Evolutionary conservation across 2,797 vertebrate species (phyloP).

Genomic region (Melopsittacus undulatus): DNA sequence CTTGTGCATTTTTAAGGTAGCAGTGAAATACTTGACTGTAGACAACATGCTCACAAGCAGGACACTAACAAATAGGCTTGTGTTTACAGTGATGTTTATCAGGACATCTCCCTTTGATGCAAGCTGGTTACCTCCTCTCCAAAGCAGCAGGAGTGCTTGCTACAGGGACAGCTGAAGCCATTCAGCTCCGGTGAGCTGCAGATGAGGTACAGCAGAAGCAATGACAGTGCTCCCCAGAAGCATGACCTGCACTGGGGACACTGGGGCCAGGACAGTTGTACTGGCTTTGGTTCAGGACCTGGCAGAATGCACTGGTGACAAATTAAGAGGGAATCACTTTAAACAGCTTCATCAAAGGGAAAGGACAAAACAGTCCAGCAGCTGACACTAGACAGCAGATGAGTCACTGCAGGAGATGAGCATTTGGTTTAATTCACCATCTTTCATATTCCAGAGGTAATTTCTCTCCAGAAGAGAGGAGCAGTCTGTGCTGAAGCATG

Average conservation of each 20-base stretch:
- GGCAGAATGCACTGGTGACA: neutral
- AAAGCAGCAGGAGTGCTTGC: neutral
- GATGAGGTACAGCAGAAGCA: neutral
- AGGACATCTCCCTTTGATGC: neutral
- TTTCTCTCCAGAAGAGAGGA: neutral
- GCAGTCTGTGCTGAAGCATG: neutral
- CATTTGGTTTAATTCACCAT: neutral
- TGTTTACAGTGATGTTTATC: neutral
- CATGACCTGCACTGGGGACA: neutral
- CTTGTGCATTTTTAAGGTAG: neutral
- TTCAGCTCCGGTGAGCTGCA: neutral
- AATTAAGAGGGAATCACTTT: neutral
- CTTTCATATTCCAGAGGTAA: neutral
- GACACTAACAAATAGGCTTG: neutral
- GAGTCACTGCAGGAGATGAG: neutral
- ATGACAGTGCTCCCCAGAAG: neutral
- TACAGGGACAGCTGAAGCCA: neutral
- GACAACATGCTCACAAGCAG: neutral
- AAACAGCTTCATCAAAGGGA: neutral
- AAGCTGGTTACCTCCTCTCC: neutral
- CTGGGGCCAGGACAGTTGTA: neutral
- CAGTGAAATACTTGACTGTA: neutral
- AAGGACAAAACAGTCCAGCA: neutral
- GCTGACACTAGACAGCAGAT: neutral
- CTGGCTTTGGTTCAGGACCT: neutral